Conservation (phyloP, 2,113 vertebrate species). For the Platichthys flesus region DNA sequence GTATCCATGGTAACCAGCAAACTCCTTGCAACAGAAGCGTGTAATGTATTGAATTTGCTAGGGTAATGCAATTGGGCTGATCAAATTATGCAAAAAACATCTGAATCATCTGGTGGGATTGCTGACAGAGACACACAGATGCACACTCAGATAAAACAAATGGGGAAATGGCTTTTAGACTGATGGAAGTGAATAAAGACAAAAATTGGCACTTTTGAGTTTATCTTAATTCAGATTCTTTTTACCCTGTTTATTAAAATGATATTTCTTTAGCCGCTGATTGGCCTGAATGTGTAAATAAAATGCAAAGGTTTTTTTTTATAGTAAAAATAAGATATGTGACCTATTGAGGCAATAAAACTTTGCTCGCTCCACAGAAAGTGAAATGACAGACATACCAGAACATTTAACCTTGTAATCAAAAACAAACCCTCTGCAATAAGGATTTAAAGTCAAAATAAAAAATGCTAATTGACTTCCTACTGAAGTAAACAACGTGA, state of each 20-base stretch:
- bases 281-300: not conserved
- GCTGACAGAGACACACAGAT: constrained; percentile 43
- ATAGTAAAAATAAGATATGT: no score
- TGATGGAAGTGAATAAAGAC: constrained; percentile 7
- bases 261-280: not conserved
- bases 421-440: constrained; percentile 9
- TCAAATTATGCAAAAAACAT: constrained; percentile 77
- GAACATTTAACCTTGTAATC: not conserved
- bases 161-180: constrained; percentile 40
- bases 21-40: constrained; percentile 44
- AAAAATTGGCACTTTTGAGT: not conserved
- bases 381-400: no score
- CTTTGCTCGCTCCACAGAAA: no score
- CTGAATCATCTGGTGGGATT: constrained; percentile 69
- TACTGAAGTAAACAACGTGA: constrained; percentile 9
- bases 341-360: no score
- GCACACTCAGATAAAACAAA: constrained; percentile 53
- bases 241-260: not conserved
- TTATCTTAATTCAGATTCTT: no score
- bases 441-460: constrained; percentile 8
- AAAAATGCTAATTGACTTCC: constrained; percentile 27
- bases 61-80: constrained; percentile 80
- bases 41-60: constrained; percentile 75
- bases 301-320: no score
- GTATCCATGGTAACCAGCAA: constrained; percentile 74